Evolutionary conservation across 2,113 vertebrate genomes (phyloP).

Genomic region (Redunca redunca): DNA sequence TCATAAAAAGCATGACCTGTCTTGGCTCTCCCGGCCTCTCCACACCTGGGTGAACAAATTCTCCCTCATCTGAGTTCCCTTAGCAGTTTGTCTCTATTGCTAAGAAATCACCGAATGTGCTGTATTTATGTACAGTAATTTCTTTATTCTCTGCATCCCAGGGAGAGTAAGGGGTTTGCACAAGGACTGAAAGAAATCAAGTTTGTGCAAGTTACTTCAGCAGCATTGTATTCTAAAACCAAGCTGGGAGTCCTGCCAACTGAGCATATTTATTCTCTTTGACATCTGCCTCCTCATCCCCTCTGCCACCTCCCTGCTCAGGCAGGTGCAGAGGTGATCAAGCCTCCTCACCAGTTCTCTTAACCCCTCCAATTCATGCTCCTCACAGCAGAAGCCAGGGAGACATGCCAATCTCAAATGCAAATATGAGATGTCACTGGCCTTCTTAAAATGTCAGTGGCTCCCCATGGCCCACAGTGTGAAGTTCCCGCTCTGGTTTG

Average conservation of each 20-base stretch:
- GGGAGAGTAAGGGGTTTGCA: background rate
- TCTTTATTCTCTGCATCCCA: background rate
- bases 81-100: background rate
- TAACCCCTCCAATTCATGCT: background rate
- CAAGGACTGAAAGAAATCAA: background rate
- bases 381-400: background rate
- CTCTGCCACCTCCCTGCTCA: background rate
- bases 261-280: background rate
- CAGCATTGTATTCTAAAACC: background rate
- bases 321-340: background rate
- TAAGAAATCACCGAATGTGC: background rate
- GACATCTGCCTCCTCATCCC: background rate
- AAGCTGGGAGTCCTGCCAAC: background rate
- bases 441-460: background rate
- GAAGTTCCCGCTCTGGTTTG: background rate
- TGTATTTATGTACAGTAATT: background rate
- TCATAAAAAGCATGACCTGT: background rate
- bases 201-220: background rate
- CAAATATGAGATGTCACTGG: background rate
- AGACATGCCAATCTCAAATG: background rate
- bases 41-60: background rate
- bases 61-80: background rate
- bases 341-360: background rate
- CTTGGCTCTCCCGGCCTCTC: background rate
- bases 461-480: background rate